A percentile compares a stretch with the other conserved stretches of the same genome.
Evolutionary conservation across 2,888 invertebrate genomes (phyloP).

Genomic region (Noctua pronuba): DNA sequence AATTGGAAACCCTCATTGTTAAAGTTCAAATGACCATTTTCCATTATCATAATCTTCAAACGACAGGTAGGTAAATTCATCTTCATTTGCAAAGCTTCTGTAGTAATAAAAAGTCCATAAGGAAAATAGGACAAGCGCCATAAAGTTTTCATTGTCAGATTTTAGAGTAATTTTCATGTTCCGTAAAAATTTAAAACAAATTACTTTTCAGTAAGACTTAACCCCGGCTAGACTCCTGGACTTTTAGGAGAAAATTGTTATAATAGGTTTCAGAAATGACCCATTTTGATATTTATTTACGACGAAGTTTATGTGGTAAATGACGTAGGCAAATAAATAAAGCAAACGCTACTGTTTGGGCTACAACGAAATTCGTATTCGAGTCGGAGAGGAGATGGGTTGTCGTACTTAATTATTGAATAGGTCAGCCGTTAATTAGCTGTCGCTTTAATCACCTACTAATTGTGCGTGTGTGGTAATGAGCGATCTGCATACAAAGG

Average conservation of each 20-base stretch:
- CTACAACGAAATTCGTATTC: not conserved
- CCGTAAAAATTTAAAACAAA: constrained; percentile 16
- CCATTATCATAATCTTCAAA: constrained; percentile 24
- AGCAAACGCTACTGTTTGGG: not conserved
- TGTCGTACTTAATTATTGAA: constrained; percentile 34
- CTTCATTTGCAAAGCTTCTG: constrained; percentile 39
- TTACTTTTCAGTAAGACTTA: constrained; percentile 1
- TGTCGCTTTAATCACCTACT: constrained; percentile 26
- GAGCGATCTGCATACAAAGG: constrained; percentile 18
- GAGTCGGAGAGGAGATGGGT: not conserved
- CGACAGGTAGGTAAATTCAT: constrained; percentile 23
- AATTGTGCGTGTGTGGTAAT: constrained; percentile 39
- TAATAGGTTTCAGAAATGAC: not conserved
- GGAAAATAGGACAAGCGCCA: constrained; percentile 34
- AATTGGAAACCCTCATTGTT: not conserved
- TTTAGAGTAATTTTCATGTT: constrained; percentile 37
- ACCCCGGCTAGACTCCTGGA: not conserved
- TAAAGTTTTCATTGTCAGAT: constrained; percentile 51
- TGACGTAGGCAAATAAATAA: not conserved
- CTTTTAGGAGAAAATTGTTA: not conserved
- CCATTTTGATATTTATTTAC: not conserved
- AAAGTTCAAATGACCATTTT: not conserved
- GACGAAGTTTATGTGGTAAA: not conserved
- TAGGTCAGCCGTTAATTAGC: constrained; percentile 52
- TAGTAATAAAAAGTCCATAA: constrained; percentile 40